These are phyloP conservation scores for Phthorimaea operculella DNA, from an alignment of 1,140 invertebrate genomes.

Conservation along the genomic window DNA sequence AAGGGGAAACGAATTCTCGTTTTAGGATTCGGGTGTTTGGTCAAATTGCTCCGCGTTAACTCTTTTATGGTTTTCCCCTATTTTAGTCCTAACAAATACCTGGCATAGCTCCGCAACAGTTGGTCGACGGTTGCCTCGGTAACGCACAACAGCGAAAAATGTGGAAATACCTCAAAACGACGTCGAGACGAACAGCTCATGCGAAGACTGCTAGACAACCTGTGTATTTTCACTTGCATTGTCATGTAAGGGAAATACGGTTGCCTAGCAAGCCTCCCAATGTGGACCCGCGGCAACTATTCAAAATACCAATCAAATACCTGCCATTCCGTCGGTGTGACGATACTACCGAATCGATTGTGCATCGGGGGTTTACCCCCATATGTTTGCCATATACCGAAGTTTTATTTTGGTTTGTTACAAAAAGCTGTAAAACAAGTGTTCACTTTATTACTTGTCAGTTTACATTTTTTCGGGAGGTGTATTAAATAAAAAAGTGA, in stretches of 20 bases:
- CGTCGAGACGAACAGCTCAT: conserved; percentile 34
- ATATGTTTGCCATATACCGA: conserved; percentile 60
- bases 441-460: conserved; percentile 61
- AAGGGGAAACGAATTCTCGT: no score
- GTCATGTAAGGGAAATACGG: neutral
- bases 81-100: conserved; percentile 55
- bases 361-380: conserved; percentile 48
- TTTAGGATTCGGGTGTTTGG: no score
- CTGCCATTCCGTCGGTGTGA: conserved; percentile 65
- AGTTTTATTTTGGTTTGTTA: conserved; percentile 61
- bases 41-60: no score
- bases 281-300: conserved; percentile 49
- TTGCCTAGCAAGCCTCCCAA: conserved; percentile 12
- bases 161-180: conserved; percentile 55
- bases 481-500: no score
- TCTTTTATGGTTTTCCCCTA: neutral
- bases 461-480: conserved; percentile 19
- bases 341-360: conserved; percentile 58
- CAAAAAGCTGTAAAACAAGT: conserved; percentile 64
- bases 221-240: neutral
- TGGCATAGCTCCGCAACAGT: conserved; percentile 36
- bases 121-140: conserved; percentile 17
- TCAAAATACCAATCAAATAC: conserved; percentile 66
- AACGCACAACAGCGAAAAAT: conserved; percentile 38
- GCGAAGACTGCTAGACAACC: conserved; percentile 33